Evolutionary conservation across 2,797 vertebrate genomes (phyloP).

Genomic region (Myotis daubentonii): DNA sequence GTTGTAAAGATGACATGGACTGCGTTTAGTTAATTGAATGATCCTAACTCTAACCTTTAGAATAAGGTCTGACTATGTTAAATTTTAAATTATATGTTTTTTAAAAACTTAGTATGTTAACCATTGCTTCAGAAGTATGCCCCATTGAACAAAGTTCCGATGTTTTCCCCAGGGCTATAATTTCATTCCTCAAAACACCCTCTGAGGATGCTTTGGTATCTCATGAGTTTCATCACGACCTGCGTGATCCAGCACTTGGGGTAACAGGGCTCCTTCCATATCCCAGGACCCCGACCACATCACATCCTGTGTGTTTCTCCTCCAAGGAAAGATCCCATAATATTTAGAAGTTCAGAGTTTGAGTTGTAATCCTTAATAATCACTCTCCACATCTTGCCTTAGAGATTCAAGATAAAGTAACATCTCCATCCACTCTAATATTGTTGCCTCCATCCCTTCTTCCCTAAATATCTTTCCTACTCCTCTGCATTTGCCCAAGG

Average conservation of each 20-base stretch:
- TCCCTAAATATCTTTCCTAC: background rate
- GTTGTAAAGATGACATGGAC: background rate
- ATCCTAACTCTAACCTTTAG: background rate
- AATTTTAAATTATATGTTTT: background rate
- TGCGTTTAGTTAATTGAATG: background rate
- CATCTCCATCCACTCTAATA: background rate
- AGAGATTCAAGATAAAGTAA: background rate
- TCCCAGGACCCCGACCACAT: background rate
- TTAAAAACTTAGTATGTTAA: background rate
- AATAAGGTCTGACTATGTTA: background rate
- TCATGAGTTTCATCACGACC: background rate
- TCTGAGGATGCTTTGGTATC: background rate
- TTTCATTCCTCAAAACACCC: background rate
- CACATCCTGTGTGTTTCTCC: background rate
- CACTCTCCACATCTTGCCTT: background rate
- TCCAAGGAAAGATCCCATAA: background rate
- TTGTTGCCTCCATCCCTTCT: background rate
- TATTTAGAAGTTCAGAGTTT: background rate
- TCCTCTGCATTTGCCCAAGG: background rate
- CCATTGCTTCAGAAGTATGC: background rate
- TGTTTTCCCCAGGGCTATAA: background rate
- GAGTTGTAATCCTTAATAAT: background rate
- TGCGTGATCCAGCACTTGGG: background rate
- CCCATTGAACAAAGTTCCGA: background rate
- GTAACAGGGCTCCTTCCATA: background rate